phyloP scores from a whole-genome alignment of 1,140 invertebrate species.

The Uloborus diversus region DNA sequence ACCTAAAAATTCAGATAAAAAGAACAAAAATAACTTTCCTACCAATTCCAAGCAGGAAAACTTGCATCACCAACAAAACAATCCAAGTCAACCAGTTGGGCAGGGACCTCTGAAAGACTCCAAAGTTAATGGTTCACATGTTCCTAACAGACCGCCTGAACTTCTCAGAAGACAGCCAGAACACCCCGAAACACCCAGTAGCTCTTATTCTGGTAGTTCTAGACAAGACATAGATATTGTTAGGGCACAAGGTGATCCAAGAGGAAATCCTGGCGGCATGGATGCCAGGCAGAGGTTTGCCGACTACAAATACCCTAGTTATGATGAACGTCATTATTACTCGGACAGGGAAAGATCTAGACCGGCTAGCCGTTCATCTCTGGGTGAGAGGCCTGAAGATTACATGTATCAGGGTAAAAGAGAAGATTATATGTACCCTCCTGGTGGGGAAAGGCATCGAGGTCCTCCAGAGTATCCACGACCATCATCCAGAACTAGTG shows the following conservation, averaged over 20 bases:
- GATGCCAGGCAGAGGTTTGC: constrained; percentile 25
- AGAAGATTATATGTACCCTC: constrained; percentile 25
- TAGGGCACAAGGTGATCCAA: neutral
- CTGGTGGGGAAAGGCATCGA: neutral
- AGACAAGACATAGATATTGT: neutral
- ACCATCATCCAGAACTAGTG: constrained; percentile 40
- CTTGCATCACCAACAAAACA: no score
- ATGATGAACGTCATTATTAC: constrained; percentile 59
- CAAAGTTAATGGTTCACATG: no score
- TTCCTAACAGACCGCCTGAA: no score
- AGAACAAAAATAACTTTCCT: no score
- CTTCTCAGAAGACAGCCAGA: no score
- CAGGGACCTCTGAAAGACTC: no score
- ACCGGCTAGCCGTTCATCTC: constrained; percentile 62
- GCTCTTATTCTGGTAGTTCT: no score
- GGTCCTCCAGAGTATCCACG: constrained; percentile 10
- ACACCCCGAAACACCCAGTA: no score
- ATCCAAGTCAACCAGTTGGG: no score
- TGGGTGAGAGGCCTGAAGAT: constrained; percentile 54
- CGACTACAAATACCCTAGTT: constrained; percentile 59
- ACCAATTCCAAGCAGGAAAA: no score
- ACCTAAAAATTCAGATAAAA: no score
- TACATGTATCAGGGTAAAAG: constrained; percentile 20
- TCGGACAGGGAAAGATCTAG: constrained; percentile 61
- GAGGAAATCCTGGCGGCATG: neutral